Base-by-base conservation (phyloP, 92 coral and sea anemone species). In the Plumapathes pennacea region DNA sequence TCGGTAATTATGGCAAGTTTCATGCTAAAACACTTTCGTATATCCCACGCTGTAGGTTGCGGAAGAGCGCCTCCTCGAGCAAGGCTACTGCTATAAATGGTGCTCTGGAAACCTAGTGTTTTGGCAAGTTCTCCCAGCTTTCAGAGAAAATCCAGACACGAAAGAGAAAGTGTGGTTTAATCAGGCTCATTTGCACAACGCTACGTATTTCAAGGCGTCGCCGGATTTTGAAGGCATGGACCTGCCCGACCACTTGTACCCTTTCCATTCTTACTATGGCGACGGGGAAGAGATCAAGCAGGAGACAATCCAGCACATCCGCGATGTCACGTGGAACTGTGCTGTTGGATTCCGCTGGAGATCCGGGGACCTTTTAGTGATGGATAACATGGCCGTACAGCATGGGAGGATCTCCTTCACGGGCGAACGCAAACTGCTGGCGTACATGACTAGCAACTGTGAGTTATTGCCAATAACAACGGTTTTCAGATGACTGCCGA, bases 271-370 rank as follows among this genome's bases (percentile, higher is more conserved):
- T 5, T 40, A 66, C 31, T 80, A 73, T 44, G 91, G 91, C 14
- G 88, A 75, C 25, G 84, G 84, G 2, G 54, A 52, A 12, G 76
- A 30, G 31, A 61, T 85, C 24, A 84, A 74, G 37, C 83, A 71
- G 54, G 84, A 66, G 28, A 67, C 57, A 30, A 7, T 80, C 11
- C 80, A 85, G 42, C 94, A 80, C 79, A 49, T 85, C 39, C 83
- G 88, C 9, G 80, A 54, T 12, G 50, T 41, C 10, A 50, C 68
- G 26, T 85, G 94, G 88, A 25, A 39, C 31, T 61, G 76, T 59
- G 69, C 84, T 12, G 83, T 83, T 2, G 87, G 88, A 10, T 62
- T 73, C 51, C 70, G 62, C 11, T 75, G 77, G 79, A 63, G 57
- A 25, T 62, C 41, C 28, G 57, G 69, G 2, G 89, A 82, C 40